Evolutionary conservation across 2,113 vertebrate species (phyloP).

Genomic region (Brachyhypopomus gauderio): DNA sequence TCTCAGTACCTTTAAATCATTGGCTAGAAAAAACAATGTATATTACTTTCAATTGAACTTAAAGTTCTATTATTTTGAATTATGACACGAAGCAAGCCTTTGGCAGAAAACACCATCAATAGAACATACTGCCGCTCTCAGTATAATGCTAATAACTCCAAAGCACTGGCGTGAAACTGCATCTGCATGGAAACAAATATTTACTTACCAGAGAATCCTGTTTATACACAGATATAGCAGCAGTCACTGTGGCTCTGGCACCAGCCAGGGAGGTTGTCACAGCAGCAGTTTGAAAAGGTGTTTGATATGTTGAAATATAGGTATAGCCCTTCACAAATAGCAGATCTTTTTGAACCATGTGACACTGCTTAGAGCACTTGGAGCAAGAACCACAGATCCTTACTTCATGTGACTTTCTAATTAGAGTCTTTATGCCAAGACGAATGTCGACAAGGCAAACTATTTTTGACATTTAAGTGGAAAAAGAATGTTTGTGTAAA

Average conservation of each 20-base stretch:
- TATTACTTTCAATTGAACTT: background rate
- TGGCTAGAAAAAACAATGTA: background rate
- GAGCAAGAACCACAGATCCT: constrained; percentile 26
- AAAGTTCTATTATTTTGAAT: background rate
- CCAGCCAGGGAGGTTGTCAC: constrained; percentile 62
- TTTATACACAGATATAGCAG: constrained; percentile 41
- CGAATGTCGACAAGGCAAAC: constrained; percentile 39
- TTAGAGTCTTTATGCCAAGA: constrained; percentile 41
- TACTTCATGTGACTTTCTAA: constrained; percentile 55
- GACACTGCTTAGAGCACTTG: constrained; percentile 60
- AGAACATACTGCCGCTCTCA: background rate
- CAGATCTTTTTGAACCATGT: constrained; percentile 56
- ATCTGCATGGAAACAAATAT: constrained; percentile 44
- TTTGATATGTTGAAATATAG: constrained; percentile 69
- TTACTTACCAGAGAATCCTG: constrained; percentile 29
- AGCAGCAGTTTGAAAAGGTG: constrained; percentile 69
- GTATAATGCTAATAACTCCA: background rate
- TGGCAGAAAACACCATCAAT: background rate
- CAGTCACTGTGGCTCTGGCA: constrained; percentile 46
- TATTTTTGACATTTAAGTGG: constrained; percentile 41
- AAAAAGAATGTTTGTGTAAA: constrained; percentile 44
- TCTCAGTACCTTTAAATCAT: background rate
- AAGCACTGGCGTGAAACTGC: background rate
- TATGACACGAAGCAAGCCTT: background rate
- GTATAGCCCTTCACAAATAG: constrained; percentile 51